phyloP scores from a whole-genome alignment of 2,113 vertebrate species.

The Felis catus region DNA sequence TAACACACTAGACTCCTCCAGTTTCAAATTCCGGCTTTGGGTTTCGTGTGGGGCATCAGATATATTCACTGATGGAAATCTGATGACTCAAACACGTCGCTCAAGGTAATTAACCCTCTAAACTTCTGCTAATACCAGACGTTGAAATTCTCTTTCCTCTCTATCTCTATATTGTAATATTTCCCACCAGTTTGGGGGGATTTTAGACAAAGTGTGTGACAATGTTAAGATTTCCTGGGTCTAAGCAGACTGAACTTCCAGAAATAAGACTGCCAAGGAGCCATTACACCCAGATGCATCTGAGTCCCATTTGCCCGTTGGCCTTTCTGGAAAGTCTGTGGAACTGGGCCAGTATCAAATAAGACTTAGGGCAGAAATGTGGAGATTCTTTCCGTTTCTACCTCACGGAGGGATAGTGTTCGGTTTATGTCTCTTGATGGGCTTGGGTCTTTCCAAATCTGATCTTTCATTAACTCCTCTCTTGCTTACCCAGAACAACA shows the following conservation, averaged over 20 bases:
- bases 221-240: not conserved
- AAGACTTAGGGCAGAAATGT: not conserved
- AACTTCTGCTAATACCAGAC: not conserved
- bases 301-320: not conserved
- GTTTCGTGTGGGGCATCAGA: not conserved
- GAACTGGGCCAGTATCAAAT: not conserved
- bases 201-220: not conserved
- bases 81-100: not conserved
- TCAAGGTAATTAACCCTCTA: not conserved
- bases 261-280: not conserved
- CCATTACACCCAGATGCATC: not conserved
- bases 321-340: not conserved
- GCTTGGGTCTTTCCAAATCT: not conserved
- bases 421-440: not conserved
- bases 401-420: not conserved
- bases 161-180: not conserved
- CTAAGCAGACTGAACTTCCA: not conserved
- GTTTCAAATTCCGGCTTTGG: not conserved
- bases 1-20: not conserved
- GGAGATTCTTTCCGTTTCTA: not conserved
- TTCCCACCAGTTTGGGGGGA: not conserved
- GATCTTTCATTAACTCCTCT: not conserved
- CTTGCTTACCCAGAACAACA: not conserved
- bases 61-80: not conserved
- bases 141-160: not conserved